phyloP scores from a whole-genome alignment of 1,140 invertebrate species.

The Temnothorax longispinosus region DNA sequence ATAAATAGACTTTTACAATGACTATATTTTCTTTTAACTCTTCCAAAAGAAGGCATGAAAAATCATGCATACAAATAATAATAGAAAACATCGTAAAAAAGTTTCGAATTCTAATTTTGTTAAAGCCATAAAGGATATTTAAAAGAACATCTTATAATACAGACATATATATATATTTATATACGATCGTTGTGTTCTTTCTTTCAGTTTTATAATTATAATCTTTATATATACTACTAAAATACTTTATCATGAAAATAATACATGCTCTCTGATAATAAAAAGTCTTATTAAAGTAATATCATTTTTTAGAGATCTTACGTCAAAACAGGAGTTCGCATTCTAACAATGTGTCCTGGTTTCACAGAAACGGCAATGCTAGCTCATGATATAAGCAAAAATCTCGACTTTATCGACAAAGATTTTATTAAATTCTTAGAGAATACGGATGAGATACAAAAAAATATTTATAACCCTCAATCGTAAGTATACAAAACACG shows the following conservation, averaged over 20 bases:
- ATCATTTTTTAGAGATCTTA: constrained; percentile 44
- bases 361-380: constrained; percentile 73
- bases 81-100: too few relatives aligned
- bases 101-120: background rate
- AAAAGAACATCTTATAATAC: background rate
- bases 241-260: background rate
- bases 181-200: background rate
- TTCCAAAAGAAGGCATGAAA: background rate
- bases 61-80: background rate
- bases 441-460: too few relatives aligned
- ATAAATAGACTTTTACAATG: background rate
- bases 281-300: background rate
- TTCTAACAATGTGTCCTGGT: constrained; percentile 85
- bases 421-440: background rate
- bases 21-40: background rate
- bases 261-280: background rate
- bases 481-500: background rate
- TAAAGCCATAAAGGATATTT: background rate
- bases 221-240: background rate
- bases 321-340: constrained; percentile 74
- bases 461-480: background rate
- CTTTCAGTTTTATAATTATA: background rate
- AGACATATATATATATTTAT: background rate
- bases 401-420: background rate
- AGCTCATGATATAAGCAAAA: fast-evolving